phyloP scores from a whole-genome alignment of 2,888 invertebrate genomes.

The Dolomedes plantarius region DNA sequence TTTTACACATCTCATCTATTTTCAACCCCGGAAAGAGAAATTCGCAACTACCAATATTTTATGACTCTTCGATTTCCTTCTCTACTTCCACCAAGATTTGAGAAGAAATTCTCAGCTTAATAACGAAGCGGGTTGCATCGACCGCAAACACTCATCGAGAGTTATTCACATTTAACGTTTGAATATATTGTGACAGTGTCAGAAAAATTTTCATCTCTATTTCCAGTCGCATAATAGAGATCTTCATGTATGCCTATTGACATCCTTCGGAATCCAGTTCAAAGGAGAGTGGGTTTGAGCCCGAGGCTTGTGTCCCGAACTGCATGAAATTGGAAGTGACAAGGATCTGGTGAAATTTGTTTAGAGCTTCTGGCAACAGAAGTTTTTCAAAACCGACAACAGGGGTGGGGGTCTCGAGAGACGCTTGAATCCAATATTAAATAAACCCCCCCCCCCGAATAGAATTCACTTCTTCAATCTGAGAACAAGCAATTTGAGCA shows the following conservation, averaged over 20 bases:
- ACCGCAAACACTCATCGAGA: too few species aligned
- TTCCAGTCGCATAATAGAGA: background rate
- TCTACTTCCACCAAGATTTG: too few species aligned
- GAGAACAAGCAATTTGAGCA: too few species aligned
- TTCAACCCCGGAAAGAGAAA: too few species aligned
- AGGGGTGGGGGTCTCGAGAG: background rate
- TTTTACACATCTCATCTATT: too few species aligned
- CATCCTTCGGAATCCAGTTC: background rate
- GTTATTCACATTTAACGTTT: too few species aligned
- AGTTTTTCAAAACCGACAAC: background rate
- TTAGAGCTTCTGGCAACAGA: background rate
- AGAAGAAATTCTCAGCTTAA: too few species aligned
- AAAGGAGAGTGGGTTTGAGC: background rate
- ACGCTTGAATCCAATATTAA: background rate
- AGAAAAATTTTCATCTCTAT: too few species aligned
- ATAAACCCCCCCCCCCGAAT: background rate
- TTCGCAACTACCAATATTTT: too few species aligned
- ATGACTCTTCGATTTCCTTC: too few species aligned
- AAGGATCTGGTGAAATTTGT: background rate
- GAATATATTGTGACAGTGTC: too few species aligned
- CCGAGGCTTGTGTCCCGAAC: background rate
- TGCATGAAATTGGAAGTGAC: background rate
- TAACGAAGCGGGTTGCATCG: too few species aligned
- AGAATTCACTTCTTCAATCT: background rate
- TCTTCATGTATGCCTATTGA: background rate